A percentile compares a stretch with the other conserved stretches of the same genome.
Conservation (phyloP, 1,140 invertebrate genomes). For the Zaprionus gabonicus region DNA sequence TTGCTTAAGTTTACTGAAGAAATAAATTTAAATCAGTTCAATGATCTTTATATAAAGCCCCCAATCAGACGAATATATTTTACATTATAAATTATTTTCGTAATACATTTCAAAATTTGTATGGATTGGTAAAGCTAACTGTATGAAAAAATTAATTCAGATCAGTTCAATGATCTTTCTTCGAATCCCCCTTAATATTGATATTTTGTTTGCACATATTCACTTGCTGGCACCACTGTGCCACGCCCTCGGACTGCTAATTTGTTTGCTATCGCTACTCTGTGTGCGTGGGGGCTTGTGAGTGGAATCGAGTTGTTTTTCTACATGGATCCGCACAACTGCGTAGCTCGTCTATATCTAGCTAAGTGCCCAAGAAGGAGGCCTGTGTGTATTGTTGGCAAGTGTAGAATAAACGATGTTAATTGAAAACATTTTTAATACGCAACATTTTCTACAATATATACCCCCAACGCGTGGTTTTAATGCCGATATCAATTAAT, state of each 20-base stretch:
- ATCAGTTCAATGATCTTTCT: neutral
- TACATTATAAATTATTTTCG: too few relatives aligned
- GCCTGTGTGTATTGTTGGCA: neutral
- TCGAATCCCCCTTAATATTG: too few relatives aligned
- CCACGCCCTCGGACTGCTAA: neutral
- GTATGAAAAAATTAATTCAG: too few relatives aligned
- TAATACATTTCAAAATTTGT: too few relatives aligned
- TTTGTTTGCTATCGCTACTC: neutral
- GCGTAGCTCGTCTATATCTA: conserved; percentile 8
- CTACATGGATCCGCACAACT: neutral
- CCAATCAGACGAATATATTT: neutral
- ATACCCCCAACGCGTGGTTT: neutral
- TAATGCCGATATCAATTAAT: neutral
- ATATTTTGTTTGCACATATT: too few relatives aligned
- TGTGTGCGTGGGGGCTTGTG: conserved; percentile 17
- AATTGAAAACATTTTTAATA: conserved; percentile 1
- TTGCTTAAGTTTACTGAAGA: too few relatives aligned
- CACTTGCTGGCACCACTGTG: neutral
- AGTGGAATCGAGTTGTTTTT: conserved; percentile 4
- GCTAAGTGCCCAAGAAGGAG: conserved; percentile 5
- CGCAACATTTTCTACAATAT: neutral
- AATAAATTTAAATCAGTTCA: neutral
- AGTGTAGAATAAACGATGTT: neutral
- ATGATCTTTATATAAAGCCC: neutral
- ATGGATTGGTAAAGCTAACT: too few relatives aligned